Evolutionary conservation across 2,888 invertebrate genomes (phyloP), one percentile per base, ranked within the genome.

Genomic region (Ornithoptera alexandrae): DNA sequence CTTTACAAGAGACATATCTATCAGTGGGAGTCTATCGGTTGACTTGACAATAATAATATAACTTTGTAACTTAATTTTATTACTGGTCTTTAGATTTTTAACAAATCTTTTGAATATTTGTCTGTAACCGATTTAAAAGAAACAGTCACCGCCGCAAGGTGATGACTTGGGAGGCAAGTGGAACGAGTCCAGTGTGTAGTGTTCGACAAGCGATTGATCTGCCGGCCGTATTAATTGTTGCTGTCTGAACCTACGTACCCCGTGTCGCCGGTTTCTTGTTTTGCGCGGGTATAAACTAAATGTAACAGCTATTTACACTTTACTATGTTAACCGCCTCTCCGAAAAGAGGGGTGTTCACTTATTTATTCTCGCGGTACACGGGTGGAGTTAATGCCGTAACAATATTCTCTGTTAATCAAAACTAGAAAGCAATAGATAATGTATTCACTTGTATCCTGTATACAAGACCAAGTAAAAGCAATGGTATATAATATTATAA

Each of bases 151-250:
- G 72, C 74, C 61, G 39, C 1, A 56, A 65, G 71, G 73, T 70
- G 68, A n/a, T 77, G 15, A 39, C 79, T 81, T 83, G 76, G 8
- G 65, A 78, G 81, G 73, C 65, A 63, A 59, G 59, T 67, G 73
- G 73, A 82, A 84, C 78, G 80, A 81, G 85, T 85, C 72, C 74
- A 75, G 75, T 74, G 75, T 84, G 87, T 86, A 85, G 75, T 78
- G 87, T 90, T 90, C 89, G 90, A 91, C 90, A 90, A 89, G 84
- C 89, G 90, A 91, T 90, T 89, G 91, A 91, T 90, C 88, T 88
- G 86, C 88, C 84, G 80, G 84, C 84, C 81, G 87, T 88, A 90
- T 91, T 91, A 90, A 91, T 90, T 90, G 88, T 83, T 87, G 84
- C 84, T 85, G 84, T 86, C 86, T 83, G 84, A 81, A 86, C 81